Evolutionary conservation across 2,888 invertebrate genomes (phyloP).

Genomic region (Acanthoscelides obtectus): DNA sequence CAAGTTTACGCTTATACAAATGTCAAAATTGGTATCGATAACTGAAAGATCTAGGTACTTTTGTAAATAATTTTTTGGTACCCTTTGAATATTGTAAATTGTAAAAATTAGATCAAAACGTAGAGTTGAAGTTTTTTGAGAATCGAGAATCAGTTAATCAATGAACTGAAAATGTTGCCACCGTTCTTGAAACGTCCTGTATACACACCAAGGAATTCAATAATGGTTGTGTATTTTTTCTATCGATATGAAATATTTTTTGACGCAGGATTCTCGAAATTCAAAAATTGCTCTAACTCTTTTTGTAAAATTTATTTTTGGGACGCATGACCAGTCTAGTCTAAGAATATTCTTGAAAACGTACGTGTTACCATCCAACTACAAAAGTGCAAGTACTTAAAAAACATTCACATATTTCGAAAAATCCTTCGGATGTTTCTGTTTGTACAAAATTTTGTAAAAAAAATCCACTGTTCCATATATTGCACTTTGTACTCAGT

Average conservation of each 20-base stretch:
- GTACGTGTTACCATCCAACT: slow-evolving; percentile 8
- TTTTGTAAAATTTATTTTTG: slow-evolving; percentile 13
- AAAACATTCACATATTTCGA: slow-evolving; percentile 13
- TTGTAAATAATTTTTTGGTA: not conserved
- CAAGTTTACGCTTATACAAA: slow-evolving; percentile 21
- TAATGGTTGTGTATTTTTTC: too few species aligned
- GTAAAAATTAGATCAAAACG: not conserved
- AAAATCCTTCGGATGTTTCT: slow-evolving; percentile 7
- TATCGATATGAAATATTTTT: not conserved
- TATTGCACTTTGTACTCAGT: slow-evolving; percentile 42
- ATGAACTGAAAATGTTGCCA: too few species aligned
- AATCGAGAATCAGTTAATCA: not conserved
- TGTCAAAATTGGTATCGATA: not conserved
- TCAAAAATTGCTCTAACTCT: not conserved
- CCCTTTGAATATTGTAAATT: not conserved
- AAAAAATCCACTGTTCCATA: slow-evolving; percentile 35
- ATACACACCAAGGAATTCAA: too few species aligned
- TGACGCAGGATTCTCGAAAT: not conserved
- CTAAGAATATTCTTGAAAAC: slow-evolving; percentile 1
- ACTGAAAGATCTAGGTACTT: not conserved
- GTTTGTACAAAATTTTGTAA: slow-evolving; percentile 23
- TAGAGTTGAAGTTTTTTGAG: not conserved
- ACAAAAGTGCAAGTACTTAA: slow-evolving; percentile 13
- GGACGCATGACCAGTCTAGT: slow-evolving; percentile 20
- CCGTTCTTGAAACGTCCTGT: too few species aligned